Evolutionary conservation across 1,140 invertebrate genomes (phyloP).

Genomic region (Andrena cerasifolii): DNA sequence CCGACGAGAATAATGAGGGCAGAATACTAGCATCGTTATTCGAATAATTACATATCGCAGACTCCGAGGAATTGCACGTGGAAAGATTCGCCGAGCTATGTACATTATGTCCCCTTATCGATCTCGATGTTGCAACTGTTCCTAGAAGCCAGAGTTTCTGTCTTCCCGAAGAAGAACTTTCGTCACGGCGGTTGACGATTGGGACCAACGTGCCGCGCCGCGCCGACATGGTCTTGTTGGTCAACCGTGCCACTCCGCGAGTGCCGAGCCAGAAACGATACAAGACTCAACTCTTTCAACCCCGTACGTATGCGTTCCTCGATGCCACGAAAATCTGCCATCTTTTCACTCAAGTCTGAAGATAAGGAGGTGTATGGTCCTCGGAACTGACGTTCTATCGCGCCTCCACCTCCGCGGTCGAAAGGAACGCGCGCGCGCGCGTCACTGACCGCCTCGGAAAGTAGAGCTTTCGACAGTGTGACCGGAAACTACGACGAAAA

Average conservation of each 20-base stretch:
- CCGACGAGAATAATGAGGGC: too few species aligned
- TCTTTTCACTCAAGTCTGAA: too few species aligned
- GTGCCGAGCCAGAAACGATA: neutral
- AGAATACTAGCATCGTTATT: too few species aligned
- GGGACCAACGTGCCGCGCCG: too few species aligned
- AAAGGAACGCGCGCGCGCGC: neutral
- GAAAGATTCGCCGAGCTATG: too few species aligned
- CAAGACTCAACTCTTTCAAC: neutral
- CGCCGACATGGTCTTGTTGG: too few species aligned
- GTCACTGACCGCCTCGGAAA: conserved; percentile 36
- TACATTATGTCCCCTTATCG: too few species aligned
- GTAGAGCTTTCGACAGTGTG: conserved; percentile 21
- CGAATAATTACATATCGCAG: too few species aligned
- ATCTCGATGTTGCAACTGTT: neutral
- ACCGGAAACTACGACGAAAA: conserved; percentile 39
- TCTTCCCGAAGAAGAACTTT: neutral
- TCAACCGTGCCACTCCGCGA: neutral
- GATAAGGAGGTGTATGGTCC: neutral
- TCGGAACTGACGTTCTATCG: neutral
- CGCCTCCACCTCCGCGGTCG: neutral
- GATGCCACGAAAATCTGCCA: too few species aligned
- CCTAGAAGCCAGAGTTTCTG: neutral
- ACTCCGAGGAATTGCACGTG: too few species aligned
- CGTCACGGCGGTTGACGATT: conserved; percentile 13
- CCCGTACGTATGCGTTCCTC: too few species aligned